Evolutionary conservation across 2,113 vertebrate species (phyloP), one percentile per base, ranked within the genome.

Genomic region (Bostrychus sinensis): DNA sequence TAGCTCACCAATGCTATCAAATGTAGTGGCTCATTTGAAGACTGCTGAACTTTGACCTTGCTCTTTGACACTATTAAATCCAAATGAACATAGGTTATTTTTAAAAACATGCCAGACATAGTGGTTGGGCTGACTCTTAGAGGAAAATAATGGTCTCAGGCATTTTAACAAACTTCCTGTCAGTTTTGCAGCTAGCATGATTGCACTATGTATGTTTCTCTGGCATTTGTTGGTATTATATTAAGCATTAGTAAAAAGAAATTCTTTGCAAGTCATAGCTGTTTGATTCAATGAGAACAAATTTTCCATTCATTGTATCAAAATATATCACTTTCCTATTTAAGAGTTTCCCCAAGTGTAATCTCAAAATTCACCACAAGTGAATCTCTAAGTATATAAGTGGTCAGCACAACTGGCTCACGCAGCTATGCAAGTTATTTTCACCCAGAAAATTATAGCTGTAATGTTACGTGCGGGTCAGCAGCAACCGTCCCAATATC

Each of bases 371-470:
- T 72, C 46, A 28, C 70, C 56, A 80, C 4, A 48, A 65, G 68
- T 56, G 55, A 75, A 67, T 46, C 62, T 89, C 88, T 82, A 90
- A 90, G 89, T 89, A 87, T 80, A 82, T 62, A 83, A 74, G 84
- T 83, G 89, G 91, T 86, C 77, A 90, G 80, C 56, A 54, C 45
- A 66, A 75, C 72, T 72, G 76, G 78, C 78, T 83, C 63, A 41
- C 75, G 45, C 69, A 77, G 83, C 57, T 26, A 66, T 51, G 48
- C 7, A 11, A 72, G 90, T 75, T 92, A 92, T 93, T 92, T 92
- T 81, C 81, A 85, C 83, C 70, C 70, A 42, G 83, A 86, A 92
- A 92, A 93, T 92, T 92, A 91, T 56, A 93, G 87, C 77, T 89
- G 77, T 78, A 88, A 84, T 89, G 82, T 92, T 92, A 86, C 83